These are phyloP conservation scores for Monopis laevigella DNA, from an alignment of 2,888 invertebrate species.

Conservation along the genomic window DNA sequence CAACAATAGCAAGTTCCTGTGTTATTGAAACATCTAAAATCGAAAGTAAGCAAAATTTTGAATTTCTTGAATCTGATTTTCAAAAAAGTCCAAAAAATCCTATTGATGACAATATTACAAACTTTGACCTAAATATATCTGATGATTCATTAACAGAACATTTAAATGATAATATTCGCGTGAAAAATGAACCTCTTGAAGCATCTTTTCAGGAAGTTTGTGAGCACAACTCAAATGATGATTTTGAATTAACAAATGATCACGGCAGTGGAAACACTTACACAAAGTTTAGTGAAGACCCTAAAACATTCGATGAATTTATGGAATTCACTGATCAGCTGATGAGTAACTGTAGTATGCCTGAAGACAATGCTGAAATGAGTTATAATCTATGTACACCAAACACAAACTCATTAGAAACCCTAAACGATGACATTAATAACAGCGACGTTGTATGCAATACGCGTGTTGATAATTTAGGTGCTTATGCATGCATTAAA, in stretches of 20 bases:
- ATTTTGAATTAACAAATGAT: conserved; percentile 28
- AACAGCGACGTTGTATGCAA: too few relatives aligned
- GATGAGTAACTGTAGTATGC: conserved; percentile 28
- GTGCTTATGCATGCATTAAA: conserved; percentile 44
- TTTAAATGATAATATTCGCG: conserved; percentile 38
- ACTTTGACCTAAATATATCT: neutral
- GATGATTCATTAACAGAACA: conserved; percentile 29
- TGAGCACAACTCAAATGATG: conserved; percentile 18
- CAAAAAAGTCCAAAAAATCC: conserved; percentile 22
- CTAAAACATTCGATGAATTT: conserved; percentile 52
- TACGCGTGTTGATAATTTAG: too few relatives aligned
- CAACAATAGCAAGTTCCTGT: conserved; percentile 34
- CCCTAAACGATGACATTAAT: conserved; percentile 25
- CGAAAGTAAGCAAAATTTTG: conserved; percentile 17
- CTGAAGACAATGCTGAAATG: conserved; percentile 26
- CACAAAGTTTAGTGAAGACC: conserved; percentile 52
- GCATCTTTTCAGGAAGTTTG: conserved; percentile 34
- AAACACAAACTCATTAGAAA: conserved; percentile 46
- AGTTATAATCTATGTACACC: conserved; percentile 42
- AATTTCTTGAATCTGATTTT: conserved; percentile 22
- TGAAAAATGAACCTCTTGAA: conserved; percentile 33
- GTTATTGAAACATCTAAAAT: conserved; percentile 27
- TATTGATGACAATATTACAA: conserved; percentile 1
- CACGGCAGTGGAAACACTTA: conserved; percentile 57
- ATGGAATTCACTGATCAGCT: conserved; percentile 50